Conservation (phyloP, 2,888 invertebrate genomes). For the Agrilus mali region DNA sequence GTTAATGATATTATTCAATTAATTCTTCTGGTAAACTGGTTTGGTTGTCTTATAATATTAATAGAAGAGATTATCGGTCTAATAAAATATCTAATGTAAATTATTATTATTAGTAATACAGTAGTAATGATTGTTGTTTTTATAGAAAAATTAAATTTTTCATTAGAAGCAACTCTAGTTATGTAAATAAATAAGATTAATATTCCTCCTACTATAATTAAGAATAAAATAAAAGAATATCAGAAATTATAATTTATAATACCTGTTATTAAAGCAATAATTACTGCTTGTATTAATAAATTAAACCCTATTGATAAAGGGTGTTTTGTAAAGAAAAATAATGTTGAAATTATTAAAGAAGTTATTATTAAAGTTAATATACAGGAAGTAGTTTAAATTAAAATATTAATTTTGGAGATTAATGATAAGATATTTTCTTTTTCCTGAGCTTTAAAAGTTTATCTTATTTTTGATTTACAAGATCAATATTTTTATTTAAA, state of each 20-base stretch:
- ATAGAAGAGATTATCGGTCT: too few species aligned
- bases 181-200: slow-evolving; percentile 54
- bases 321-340: slow-evolving; percentile 35
- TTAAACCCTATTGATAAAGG: slow-evolving; percentile 43
- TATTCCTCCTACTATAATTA: slow-evolving; percentile 51
- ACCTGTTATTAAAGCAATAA: slow-evolving; percentile 36
- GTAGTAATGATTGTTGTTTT: slow-evolving; percentile 18
- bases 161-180: slow-evolving; percentile 47
- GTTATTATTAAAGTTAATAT: slow-evolving; percentile 21
- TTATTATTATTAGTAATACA: slow-evolving; percentile 14
- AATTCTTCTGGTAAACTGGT: slow-evolving; percentile 9
- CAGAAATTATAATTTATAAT: slow-evolving; percentile 40
- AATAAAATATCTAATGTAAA: slow-evolving; percentile 19
- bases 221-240: slow-evolving; percentile 48
- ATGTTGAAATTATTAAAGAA: slow-evolving; percentile 29
- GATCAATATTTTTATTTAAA: slow-evolving; percentile 53
- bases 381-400: slow-evolving; percentile 49
- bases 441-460: slow-evolving; percentile 47
- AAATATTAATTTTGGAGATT: slow-evolving; percentile 63
- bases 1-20: slow-evolving; percentile 30
- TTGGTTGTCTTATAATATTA: slow-evolving; percentile 3
- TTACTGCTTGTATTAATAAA: slow-evolving; percentile 40
- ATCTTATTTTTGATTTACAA: slow-evolving; percentile 53
- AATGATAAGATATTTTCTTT: slow-evolving; percentile 45
- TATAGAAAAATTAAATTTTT: slow-evolving; percentile 39